Conservation (phyloP, 2,113 vertebrate species). For the Cichladusa arquata region DNA sequence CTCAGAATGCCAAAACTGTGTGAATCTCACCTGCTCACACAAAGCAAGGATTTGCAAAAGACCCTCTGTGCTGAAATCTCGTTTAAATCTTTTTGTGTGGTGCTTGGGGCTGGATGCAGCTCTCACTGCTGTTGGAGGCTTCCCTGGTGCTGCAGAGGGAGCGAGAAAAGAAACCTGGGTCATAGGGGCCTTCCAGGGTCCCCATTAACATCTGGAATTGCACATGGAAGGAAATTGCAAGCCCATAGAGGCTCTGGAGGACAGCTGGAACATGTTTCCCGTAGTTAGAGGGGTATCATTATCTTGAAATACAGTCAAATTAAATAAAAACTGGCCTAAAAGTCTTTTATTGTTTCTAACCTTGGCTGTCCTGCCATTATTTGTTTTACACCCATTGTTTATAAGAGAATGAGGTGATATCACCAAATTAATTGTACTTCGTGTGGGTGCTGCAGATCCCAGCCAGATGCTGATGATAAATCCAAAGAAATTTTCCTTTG, state of each 20-base stretch:
- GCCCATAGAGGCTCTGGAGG: not conserved
- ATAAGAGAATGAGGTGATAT: not conserved
- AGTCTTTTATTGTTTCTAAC: slow-evolving; percentile 11
- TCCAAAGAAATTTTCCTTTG: not conserved
- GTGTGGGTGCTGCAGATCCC: not conserved
- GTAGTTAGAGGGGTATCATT: not conserved
- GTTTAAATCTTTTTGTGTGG: not conserved
- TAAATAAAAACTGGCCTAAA: slow-evolving; percentile 16
- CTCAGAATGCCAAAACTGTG: not conserved
- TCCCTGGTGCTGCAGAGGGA: not conserved
- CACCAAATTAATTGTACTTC: not conserved
- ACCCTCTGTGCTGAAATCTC: not conserved
- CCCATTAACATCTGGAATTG: slow-evolving; percentile 33
- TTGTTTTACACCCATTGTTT: not conserved
- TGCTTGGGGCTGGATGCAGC: not conserved
- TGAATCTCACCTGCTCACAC: not conserved
- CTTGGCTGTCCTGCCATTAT: not conserved
- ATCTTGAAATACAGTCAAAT: slow-evolving; percentile 26
- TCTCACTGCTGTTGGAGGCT: not conserved
- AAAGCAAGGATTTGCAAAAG: not conserved
- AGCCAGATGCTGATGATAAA: not conserved
- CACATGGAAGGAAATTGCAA: slow-evolving; percentile 26
- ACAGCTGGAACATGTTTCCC: slow-evolving; percentile 35
- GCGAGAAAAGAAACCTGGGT: not conserved
- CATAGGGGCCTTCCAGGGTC: not conserved